A percentile compares a stretch with the other conserved stretches of the same genome.
phyloP scores from a whole-genome alignment of 1,140 invertebrate species.

The Hermatobates lingyangjiaoensis region DNA sequence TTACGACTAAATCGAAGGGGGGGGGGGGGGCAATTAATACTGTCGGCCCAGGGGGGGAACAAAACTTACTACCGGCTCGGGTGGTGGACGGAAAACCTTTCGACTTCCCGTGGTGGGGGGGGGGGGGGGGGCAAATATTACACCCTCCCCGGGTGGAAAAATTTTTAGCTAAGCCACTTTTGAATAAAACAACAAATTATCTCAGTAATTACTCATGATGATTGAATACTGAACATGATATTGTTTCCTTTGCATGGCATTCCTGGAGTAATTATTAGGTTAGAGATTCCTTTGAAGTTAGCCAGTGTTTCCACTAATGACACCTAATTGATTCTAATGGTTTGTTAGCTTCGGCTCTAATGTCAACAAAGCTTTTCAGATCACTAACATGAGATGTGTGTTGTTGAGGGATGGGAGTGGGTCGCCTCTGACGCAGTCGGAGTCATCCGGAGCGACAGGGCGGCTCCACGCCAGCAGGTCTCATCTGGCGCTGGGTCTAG shows the following conservation, averaged over 20 bases:
- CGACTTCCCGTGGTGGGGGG: too few relatives aligned
- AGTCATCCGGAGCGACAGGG: slow-evolving; percentile 28
- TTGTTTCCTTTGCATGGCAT: not conserved
- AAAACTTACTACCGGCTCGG: too few relatives aligned
- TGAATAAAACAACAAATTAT: too few relatives aligned
- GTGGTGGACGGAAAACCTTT: too few relatives aligned
- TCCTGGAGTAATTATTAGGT: not conserved
- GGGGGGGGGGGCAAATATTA: too few relatives aligned
- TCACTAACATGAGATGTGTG: not conserved
- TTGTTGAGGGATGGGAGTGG: not conserved
- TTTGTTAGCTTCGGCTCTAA: not conserved
- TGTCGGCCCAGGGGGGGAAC: too few relatives aligned
- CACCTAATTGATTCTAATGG: not conserved
- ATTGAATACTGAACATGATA: not conserved
- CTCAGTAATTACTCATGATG: not conserved
- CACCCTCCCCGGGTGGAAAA: too few relatives aligned
- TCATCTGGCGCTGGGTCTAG: slow-evolving; percentile 41
- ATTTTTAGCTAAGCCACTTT: too few relatives aligned
- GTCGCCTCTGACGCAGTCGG: slow-evolving; percentile 2
- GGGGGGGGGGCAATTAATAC: too few relatives aligned
- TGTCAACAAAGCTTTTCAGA: not conserved
- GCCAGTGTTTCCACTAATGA: not conserved
- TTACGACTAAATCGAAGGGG: too few relatives aligned
- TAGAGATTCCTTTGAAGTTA: not conserved
- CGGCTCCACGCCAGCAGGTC: slow-evolving; percentile 45